Evolutionary conservation across 64 coral and sea anemone species (phyloP), one percentile per base, ranked within the genome.

Genomic region (Hydrozoanthus tunicans): DNA sequence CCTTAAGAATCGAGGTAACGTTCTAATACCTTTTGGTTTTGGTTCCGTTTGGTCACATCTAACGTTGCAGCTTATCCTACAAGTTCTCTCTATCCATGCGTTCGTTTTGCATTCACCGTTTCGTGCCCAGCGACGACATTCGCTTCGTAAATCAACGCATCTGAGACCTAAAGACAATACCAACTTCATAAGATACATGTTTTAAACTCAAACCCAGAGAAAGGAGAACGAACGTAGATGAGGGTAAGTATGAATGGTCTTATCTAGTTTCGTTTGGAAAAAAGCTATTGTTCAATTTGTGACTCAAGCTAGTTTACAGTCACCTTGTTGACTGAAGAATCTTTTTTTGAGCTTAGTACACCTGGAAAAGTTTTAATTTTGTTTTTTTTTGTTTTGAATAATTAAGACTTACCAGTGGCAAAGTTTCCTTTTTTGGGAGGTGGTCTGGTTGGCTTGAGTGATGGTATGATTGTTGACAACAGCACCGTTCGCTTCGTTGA

Each of bases 21-120:
- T 43, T 43, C 32, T 2, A 43, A 43, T 43, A 94, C 94, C 94
- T 70, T 54, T n/a, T 6, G 94, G 82, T 69, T 76, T 88, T 11
- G 81, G 77, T n/a, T 91, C 90, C 52, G 73, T 85, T 5, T 20
- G 80, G 60, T 95, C 94, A 76, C 94, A 95, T n/a, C 68, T 92
- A 20, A 53, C 76, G 65, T 92, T 92, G 71, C 94, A 95, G 79
- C 94, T 95, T 70, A 92, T 78, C 77, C 91, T 84, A 20, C 94
- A 95, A 27, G 69, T 69, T 2, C 70, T 61, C 61, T 78, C 80
- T 10, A 79, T 64, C 61, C 80, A 95, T 0, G 84, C 94, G 12
- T 86, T 92, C 17, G 72, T 92, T 4, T 53, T 0, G 7, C 94
- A 95, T 52, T 92, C 17, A 17, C 91, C 94, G 9, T 56, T 11